Percentiles rank a stretch among this genome's conserved stretches.
Conservation (phyloP, 2,113 vertebrate species). For the Noturus placidus region DNA sequence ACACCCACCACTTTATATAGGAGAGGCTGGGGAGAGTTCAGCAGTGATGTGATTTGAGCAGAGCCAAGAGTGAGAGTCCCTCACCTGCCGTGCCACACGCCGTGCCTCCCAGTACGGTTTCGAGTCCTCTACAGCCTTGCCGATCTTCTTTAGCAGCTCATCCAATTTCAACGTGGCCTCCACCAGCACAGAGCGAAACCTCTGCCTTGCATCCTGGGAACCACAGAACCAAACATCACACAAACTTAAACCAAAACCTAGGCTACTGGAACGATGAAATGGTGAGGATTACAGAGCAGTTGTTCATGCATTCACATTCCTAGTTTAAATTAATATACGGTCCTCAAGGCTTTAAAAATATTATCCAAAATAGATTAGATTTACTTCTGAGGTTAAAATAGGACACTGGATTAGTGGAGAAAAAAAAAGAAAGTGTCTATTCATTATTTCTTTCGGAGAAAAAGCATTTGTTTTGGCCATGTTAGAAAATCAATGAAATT, state of each 20-base stretch:
- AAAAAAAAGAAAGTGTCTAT: not conserved
- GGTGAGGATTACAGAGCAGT: not conserved
- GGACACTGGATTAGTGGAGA: not conserved
- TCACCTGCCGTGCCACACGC: constrained; percentile 87
- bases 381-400: not conserved
- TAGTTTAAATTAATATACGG: not conserved
- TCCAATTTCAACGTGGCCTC: constrained; percentile 93
- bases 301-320: not conserved
- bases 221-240: not conserved
- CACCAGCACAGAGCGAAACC: constrained; percentile 88
- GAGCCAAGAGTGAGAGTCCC: constrained; percentile 34
- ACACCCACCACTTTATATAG: not conserved
- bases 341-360: not conserved
- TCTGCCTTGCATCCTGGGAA: constrained; percentile 87
- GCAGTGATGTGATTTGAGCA: not conserved
- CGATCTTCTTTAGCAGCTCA: constrained; percentile 92
- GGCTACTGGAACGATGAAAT: not conserved
- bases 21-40: not conserved
- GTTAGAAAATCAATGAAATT: not conserved
- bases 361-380: not conserved
- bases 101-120: constrained; percentile 98
- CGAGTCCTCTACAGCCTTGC: constrained; percentile 93
- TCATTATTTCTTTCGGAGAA: not conserved
- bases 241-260: not conserved
- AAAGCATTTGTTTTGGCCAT: not conserved